Evolutionary conservation across 2,888 invertebrate species (phyloP).

Genomic region (Synanthedon tipuliformis): DNA sequence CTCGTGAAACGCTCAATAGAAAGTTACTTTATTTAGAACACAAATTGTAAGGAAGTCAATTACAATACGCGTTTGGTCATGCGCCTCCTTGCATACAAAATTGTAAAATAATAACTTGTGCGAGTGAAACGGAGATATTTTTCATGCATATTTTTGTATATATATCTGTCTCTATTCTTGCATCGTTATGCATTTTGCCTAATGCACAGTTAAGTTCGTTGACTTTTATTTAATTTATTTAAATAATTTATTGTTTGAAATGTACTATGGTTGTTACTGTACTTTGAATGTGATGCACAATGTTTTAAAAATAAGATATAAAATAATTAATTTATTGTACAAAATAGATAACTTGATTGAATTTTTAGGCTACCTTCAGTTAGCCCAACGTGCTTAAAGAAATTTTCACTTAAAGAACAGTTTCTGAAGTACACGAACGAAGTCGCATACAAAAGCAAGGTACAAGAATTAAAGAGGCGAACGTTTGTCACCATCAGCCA

Average conservation of each 20-base stretch:
- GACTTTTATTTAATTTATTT: slow-evolving; percentile 3
- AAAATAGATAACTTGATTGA: background rate
- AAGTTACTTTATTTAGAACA: background rate
- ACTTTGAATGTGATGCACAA: no score
- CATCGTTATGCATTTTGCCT: slow-evolving; percentile 10
- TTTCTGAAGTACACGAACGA: no score
- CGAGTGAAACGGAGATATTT: background rate
- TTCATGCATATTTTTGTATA: slow-evolving; percentile 5
- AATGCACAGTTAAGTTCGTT: slow-evolving; percentile 10
- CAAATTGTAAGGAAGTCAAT: slow-evolving; percentile 30
- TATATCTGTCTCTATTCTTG: slow-evolving; percentile 6
- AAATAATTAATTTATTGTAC: background rate
- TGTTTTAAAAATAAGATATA: background rate
- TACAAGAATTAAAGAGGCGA: no score
- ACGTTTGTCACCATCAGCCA: no score
- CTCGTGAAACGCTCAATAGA: background rate
- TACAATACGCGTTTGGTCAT: slow-evolving; percentile 37
- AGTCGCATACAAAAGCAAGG: no score
- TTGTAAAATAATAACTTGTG: background rate
- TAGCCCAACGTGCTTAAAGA: no score
- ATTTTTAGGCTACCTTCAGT: no score
- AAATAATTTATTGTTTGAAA: no score
- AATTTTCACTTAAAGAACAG: no score
- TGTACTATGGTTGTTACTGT: no score
- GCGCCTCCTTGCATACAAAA: slow-evolving; percentile 7